Percentiles rank a stretch among this genome's conserved stretches.
These are phyloP conservation scores for Acromyrmex echinatior DNA, from an alignment of 1,140 invertebrate species.

Conservation along the genomic window DNA sequence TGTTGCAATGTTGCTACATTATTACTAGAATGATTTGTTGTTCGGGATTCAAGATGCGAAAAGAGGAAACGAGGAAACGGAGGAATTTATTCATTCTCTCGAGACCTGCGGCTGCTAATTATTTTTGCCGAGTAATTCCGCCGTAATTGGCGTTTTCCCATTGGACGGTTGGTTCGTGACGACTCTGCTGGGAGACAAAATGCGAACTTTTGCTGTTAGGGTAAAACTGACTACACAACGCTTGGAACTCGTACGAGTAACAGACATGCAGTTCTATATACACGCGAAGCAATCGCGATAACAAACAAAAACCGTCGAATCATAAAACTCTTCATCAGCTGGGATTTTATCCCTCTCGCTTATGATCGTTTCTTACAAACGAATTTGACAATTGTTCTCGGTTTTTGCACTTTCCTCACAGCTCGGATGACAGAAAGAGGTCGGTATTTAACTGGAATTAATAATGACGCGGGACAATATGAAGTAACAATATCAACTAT, in stretches of 20 bases:
- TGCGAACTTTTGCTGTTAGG: constrained; percentile 8
- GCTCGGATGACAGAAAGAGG: background rate
- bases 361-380: background rate
- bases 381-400: background rate
- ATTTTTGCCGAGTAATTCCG: constrained; percentile 65
- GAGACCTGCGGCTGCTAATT: constrained; percentile 57
- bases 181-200: constrained; percentile 22
- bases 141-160: constrained; percentile 68
- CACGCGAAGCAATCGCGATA: background rate
- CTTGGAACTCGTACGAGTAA: constrained; percentile 14
- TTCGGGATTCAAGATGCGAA: background rate
- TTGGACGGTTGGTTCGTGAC: constrained; percentile 38
- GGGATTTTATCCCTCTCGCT: background rate
- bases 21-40: too few relatives aligned
- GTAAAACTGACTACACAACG: background rate
- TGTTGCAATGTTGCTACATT: too few relatives aligned
- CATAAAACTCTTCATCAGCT: background rate
- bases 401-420: background rate
- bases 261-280: background rate
- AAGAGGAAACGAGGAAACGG: background rate
- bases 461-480: constrained; percentile 8
- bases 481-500: background rate
- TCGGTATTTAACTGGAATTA: constrained; percentile 13
- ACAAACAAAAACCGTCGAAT: constrained; percentile 7
- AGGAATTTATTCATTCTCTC: constrained; percentile 13